These are phyloP conservation scores for Melinaea menophilus DNA, from an alignment of 2,888 invertebrate genomes.

Conservation along the genomic window DNA sequence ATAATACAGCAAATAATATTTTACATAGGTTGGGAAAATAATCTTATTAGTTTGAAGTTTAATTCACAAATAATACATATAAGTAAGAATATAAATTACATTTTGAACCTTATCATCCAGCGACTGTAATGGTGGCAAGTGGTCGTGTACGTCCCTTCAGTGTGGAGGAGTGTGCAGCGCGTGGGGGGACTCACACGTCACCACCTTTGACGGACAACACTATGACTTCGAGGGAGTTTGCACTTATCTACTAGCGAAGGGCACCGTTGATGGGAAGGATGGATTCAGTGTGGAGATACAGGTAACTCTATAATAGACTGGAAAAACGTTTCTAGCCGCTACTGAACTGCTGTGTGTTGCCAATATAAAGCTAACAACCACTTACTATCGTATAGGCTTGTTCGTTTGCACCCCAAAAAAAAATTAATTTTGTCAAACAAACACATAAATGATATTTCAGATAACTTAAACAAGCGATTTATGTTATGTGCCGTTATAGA, in stretches of 20 bases:
- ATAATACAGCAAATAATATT: no score
- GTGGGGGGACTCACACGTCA: conserved; percentile 95
- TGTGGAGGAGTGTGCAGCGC: conserved; percentile 89
- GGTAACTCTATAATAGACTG: conserved; percentile 45
- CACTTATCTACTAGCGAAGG: conserved; percentile 90
- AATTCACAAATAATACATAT: not conserved
- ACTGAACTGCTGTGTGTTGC: no score
- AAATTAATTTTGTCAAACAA: no score
- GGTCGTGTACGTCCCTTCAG: conserved; percentile 85
- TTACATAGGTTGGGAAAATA: no score
- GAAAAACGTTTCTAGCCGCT: no score
- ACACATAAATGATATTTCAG: no score
- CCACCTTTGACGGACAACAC: conserved; percentile 88
- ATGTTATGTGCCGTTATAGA: no score
- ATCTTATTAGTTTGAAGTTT: no score
- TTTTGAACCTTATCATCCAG: conserved; percentile 54
- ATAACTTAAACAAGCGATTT: no score
- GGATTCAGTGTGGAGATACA: conserved; percentile 87
- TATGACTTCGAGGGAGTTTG: conserved; percentile 95
- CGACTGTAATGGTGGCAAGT: conserved; percentile 85
- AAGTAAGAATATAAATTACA: not conserved
- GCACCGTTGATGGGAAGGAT: conserved; percentile 78
- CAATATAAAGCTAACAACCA: no score
- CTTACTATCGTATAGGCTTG: no score
- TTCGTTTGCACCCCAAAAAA: no score